Evolutionary conservation across 2,888 invertebrate species (phyloP).

Genomic region (Plutella xylostella): DNA sequence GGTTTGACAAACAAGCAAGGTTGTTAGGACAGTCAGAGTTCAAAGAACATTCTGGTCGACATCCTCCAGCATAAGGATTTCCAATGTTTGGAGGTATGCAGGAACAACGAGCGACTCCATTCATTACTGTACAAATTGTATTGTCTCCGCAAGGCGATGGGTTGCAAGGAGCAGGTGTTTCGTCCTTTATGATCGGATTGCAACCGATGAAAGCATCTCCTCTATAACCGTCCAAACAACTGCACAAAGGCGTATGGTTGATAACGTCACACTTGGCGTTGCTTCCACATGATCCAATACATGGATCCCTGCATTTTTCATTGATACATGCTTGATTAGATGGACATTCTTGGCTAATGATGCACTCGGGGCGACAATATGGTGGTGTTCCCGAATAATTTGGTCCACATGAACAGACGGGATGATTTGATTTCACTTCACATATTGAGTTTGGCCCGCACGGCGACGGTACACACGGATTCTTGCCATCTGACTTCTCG

Average conservation of each 20-base stretch:
- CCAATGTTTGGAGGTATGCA: constrained; percentile 91
- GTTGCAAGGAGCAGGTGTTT: constrained; percentile 74
- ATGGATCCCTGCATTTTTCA: constrained; percentile 87
- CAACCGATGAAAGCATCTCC: constrained; percentile 90
- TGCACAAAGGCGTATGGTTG: constrained; percentile 85
- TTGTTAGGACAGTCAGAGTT: constrained; percentile 84
- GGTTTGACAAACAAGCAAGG: constrained; percentile 83
- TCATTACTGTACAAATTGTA: constrained; percentile 78
- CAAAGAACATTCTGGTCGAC: constrained; percentile 86
- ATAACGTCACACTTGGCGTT: constrained; percentile 85
- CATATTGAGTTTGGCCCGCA: constrained; percentile 89
- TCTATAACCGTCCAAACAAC: constrained; percentile 79
- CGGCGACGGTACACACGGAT: constrained; percentile 76
- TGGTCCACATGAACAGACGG: constrained; percentile 83
- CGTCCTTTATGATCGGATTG: constrained; percentile 60
- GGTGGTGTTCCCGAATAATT: constrained; percentile 86
- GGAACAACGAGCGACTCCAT: constrained; percentile 79
- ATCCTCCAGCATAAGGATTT: constrained; percentile 87
- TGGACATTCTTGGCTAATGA: constrained; percentile 85
- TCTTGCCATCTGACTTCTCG: constrained; percentile 34
- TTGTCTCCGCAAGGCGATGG: constrained; percentile 89
- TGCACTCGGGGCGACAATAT: constrained; percentile 85
- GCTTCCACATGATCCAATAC: constrained; percentile 79
- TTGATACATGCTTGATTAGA: constrained; percentile 82
- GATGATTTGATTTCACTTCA: constrained; percentile 80